A percentile compares a stretch with the other conserved stretches of the same genome.
These are phyloP conservation scores for Nothocercus nigrocapillus DNA, from an alignment of 2,113 vertebrate species.

Conservation along the genomic window DNA sequence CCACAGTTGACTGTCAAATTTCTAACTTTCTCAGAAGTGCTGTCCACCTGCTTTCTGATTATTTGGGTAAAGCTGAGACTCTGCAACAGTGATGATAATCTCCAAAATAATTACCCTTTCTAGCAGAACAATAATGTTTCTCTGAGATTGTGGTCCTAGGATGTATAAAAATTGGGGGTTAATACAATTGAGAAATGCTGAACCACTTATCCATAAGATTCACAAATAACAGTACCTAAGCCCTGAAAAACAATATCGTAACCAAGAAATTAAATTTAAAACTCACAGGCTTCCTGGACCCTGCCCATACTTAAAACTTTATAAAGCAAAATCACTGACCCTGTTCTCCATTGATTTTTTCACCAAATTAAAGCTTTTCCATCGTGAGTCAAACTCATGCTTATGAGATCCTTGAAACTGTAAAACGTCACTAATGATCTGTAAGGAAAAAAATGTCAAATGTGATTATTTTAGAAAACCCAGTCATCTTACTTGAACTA, in stretches of 20 bases:
- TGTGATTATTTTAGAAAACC: neutral
- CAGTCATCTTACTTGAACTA: neutral
- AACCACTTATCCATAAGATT: neutral
- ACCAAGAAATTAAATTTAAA: neutral
- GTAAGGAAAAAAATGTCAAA: neutral
- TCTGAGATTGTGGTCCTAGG: neutral
- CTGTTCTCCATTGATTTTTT: conserved; percentile 99
- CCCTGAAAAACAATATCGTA: neutral
- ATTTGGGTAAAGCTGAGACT: neutral
- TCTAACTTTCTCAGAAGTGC: neutral
- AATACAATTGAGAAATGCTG: neutral
- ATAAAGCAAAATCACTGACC: conserved; percentile 81
- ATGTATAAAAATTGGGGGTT: neutral
- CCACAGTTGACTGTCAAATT: neutral
- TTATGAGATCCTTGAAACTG: conserved; percentile 97
- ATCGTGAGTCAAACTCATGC: conserved; percentile 95
- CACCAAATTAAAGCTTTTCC: conserved; percentile 98
- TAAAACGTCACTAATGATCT: conserved; percentile 95
- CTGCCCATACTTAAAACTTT: neutral
- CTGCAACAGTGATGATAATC: neutral
- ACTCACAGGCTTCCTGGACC: neutral
- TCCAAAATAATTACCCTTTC: no score
- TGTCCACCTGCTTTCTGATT: neutral
- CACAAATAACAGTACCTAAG: neutral
- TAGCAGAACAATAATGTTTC: no score